Percentiles rank a stretch among this genome's conserved stretches.
Conservation (phyloP, 2,797 vertebrate genomes). For the Apogon hyalosoma region DNA sequence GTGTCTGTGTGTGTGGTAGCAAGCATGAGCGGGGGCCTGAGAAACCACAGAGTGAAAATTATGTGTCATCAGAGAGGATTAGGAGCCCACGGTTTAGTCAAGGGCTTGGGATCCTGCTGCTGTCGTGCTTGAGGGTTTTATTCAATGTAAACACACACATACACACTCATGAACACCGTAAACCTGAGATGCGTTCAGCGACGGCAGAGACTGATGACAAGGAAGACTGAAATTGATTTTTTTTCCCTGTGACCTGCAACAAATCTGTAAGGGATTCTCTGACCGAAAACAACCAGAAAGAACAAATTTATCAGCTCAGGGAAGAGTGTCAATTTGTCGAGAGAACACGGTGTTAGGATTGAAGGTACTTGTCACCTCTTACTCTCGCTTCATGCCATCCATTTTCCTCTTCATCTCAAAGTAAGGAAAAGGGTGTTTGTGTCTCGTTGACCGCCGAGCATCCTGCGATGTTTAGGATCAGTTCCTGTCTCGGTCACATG, state of each 20-base stretch:
- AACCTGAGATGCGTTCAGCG: constrained; percentile 50
- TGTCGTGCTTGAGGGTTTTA: constrained; percentile 56
- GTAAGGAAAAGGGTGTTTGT: constrained; percentile 24
- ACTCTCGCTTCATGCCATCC: neutral
- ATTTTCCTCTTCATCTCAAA: constrained; percentile 17
- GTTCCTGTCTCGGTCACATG: constrained; percentile 4
- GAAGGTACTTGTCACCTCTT: constrained; percentile 1
- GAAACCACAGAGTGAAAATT: constrained; percentile 78
- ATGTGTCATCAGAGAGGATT: constrained; percentile 82
- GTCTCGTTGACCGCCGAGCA: constrained; percentile 12
- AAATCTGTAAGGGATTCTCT: constrained; percentile 37
- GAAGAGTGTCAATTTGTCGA: constrained; percentile 1
- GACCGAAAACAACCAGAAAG: constrained; percentile 28
- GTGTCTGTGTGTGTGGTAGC: constrained; percentile 44
- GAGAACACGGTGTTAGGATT: neutral
- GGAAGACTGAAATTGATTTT: constrained; percentile 36
- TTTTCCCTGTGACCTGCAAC: constrained; percentile 33
- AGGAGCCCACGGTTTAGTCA: constrained; percentile 74
- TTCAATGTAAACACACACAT: constrained; percentile 48
- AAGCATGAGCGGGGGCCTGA: constrained; percentile 70
- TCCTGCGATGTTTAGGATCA: constrained; percentile 15
- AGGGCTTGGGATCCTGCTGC: constrained; percentile 64
- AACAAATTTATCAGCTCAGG: constrained; percentile 14
- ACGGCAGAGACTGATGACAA: constrained; percentile 39
- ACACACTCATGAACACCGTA: constrained; percentile 12